Evolutionary conservation across 1,140 invertebrate genomes (phyloP), one percentile per base, ranked within the genome.

Genomic region (Drosophila paulistorum): DNA sequence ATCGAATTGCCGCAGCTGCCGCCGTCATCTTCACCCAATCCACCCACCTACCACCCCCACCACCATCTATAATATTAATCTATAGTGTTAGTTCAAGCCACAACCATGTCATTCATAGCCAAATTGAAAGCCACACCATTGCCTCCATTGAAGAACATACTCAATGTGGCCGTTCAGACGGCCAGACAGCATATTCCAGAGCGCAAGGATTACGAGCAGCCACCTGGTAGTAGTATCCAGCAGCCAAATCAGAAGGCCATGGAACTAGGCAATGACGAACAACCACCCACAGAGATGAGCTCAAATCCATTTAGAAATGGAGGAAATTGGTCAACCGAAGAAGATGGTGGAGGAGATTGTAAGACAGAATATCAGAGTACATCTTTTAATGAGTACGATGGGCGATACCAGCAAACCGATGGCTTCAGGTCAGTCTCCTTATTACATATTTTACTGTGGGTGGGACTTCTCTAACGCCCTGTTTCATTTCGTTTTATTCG

Each of bases 131-230:
- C 90, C 60, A 80, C 79, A 42, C 83, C 90, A 77, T 93, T 96
- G 77, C 96, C 96, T 13, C 95, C 96, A 33, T 90, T 96, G 54
- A 94, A 94, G 77, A 96, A 96, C 81, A 95, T 95, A 14, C 90
- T 97, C 71, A 96, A 96, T 87, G 96, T 96, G 60, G 95, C 96
- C 2, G 95, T 96, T 94, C 96, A 96, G 91, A 96, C 96, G 17
- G 93, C 96, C 35, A 94, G 96, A 67, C 95, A 96, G 75, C 94
- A 95, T 81, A 94, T 97, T 90, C 96, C 96, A 26, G 95, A 96
- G 33, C 95, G 95, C 58, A 86, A 92, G 63, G 85, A 84, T 35
- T 86, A 92, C 68, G 83, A 90, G 37, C 92, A 93, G 73, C 90
- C 90, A 68, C 65, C 66, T 9, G 83, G 90, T 11, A 91, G 90